Percentiles rank a stretch among this genome's conserved stretches.
These are phyloP conservation scores for Stichodactyla helianthus DNA, from an alignment of 64 coral and sea anemone species.

Conservation along the genomic window DNA sequence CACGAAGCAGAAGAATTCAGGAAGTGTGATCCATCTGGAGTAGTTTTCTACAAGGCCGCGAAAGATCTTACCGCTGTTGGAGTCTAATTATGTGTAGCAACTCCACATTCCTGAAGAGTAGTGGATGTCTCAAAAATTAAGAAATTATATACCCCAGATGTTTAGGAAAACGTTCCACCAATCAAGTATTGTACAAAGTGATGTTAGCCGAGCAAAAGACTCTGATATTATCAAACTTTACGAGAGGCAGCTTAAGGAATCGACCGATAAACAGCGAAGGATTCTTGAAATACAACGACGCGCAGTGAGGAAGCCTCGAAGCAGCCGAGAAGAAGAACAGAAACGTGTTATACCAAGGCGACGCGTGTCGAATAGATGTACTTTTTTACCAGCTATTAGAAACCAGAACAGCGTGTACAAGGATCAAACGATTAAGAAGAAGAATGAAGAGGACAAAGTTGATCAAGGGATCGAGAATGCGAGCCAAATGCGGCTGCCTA, in stretches of 20 bases:
- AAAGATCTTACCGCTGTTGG: neutral
- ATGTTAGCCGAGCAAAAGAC: neutral
- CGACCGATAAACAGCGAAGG: slow-evolving; percentile 19
- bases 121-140: too few species aligned
- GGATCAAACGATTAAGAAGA: neutral
- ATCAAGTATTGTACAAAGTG: neutral
- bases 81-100: neutral
- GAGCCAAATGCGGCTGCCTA: neutral
- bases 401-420: neutral
- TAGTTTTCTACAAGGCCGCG: neutral
- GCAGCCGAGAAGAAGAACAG: slow-evolving; percentile 6
- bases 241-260: slow-evolving; percentile 21
- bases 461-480: neutral
- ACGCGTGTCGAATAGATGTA: neutral
- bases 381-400: neutral
- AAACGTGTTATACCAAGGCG: neutral
- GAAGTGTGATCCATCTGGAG: neutral
- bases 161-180: neutral
- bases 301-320: slow-evolving; percentile 25
- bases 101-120: neutral
- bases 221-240: slow-evolving; percentile 45
- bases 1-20: neutral
- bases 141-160: neutral
- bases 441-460: neutral
- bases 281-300: slow-evolving; percentile 44